Base-by-base conservation (phyloP, 92 coral and sea anemone species). In the Hydrozoanthus gracilis region DNA sequence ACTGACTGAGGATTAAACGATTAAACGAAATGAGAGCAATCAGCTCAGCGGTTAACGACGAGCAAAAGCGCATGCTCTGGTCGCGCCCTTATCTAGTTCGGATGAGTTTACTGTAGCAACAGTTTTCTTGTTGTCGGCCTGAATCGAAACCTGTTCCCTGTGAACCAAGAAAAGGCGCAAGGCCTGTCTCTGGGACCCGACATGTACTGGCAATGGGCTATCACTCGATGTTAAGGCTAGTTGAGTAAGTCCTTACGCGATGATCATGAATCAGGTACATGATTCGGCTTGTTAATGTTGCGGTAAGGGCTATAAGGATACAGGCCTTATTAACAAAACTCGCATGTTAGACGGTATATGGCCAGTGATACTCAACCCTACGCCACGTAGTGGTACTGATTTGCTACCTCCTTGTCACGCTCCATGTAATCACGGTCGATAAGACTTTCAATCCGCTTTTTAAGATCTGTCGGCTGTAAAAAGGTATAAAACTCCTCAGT, bases 401-500 rank as follows among this genome's bases (percentile, higher is more conserved):
- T 96, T 17, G 98, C 93, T 49, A 89, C 89, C 78, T 96, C 99
- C 77, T 95, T 96, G 91, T 96, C 99, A 39, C 99, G 90, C 82
- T 96, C 99, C 98, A 96, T 93, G 91, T 96, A 96, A 89, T 96
- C 99, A 64, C 99, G 94, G 72, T 95, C 99, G 35, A 96, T 96
- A 56, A 96, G 91, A 68, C 99, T 96, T 91, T 96, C 99, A 50
- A 96, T 96, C 61, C 99, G 98, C 82, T 96, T 96, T 94, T 96
- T 96, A 20, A 96, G 86, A 85, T 96, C 99, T 55, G 99, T 95
- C 1, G 99, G 99, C 99, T 96, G 89, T 50, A 60, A 55, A 69
- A 27, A 27, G 39, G 39, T 27, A 20, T 7, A 76, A 52, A 7
- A 76, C 8, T 51, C 16, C 14, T 20, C 20, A 76, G 44, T 51